Evolutionary conservation across 1,140 invertebrate species (phyloP).

Genomic region (Pseudoatta argentina): DNA sequence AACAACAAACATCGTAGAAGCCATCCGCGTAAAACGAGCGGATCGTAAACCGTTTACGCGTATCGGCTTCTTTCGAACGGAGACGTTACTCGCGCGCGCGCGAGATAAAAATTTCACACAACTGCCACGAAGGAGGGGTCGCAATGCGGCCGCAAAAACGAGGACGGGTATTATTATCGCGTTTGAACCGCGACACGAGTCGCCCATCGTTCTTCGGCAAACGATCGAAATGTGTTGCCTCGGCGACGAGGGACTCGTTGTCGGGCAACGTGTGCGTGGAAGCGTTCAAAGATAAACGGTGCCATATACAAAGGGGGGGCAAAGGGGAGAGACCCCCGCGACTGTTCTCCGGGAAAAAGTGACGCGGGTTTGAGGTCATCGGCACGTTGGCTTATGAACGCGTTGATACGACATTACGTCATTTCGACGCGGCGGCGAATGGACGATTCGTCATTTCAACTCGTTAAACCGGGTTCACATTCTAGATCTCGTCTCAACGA

Average conservation of each 20-base stretch:
- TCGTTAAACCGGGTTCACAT: slow-evolving; percentile 29
- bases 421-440: slow-evolving; percentile 9
- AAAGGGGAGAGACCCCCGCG: slow-evolving; percentile 31
- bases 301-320: neutral
- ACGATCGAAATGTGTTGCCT: slow-evolving; percentile 46
- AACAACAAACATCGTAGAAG: neutral
- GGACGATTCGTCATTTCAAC: slow-evolving; percentile 35
- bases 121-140: neutral
- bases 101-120: slow-evolving; percentile 6
- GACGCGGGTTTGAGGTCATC: slow-evolving; percentile 24
- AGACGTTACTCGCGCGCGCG: neutral
- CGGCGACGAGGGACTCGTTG: slow-evolving; percentile 31
- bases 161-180: slow-evolving; percentile 8
- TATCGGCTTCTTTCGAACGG: neutral
- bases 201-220: neutral
- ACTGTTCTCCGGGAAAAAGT: slow-evolving; percentile 25
- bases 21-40: neutral
- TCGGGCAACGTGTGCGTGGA: slow-evolving; percentile 12
- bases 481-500: slow-evolving; percentile 11
- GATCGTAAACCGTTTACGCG: neutral
- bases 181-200: slow-evolving; percentile 17
- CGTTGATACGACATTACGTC: slow-evolving; percentile 50
- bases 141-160: neutral
- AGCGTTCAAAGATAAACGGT: slow-evolving; percentile 39
- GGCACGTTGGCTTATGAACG: neutral